These are phyloP conservation scores for Dromococcyx pavoninus DNA, from an alignment of 2,797 vertebrate genomes.

Conservation along the genomic window DNA sequence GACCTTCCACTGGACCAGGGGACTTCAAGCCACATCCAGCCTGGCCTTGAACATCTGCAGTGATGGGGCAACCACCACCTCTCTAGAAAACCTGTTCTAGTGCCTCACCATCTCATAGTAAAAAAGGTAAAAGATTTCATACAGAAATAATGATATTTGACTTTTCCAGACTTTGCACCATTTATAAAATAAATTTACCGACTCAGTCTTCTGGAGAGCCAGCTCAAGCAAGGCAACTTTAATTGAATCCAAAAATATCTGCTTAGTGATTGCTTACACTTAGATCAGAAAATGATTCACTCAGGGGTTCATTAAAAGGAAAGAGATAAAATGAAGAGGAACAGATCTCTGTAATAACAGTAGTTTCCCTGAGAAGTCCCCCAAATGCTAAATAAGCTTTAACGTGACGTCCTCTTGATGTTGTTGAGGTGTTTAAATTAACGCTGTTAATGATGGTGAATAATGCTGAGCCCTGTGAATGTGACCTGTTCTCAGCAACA, in stretches of 20 bases:
- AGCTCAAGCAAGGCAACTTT: fast-evolving
- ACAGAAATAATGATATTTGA: not conserved
- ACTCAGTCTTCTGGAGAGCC: not conserved
- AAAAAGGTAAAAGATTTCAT: not conserved
- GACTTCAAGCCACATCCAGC: too few species aligned
- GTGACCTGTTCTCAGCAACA: not conserved
- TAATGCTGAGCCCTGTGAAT: not conserved
- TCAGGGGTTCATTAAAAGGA: fast-evolving
- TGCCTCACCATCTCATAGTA: too few species aligned
- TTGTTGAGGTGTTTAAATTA: not conserved
- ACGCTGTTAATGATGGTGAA: not conserved
- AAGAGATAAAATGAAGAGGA: not conserved
- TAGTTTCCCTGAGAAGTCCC: not conserved
- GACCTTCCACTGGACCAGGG: too few species aligned
- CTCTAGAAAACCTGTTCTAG: too few species aligned
- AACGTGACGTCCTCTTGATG: not conserved
- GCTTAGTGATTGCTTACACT: not conserved
- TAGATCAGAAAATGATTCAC: fast-evolving
- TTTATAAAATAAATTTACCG: not conserved
- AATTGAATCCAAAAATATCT: not conserved
- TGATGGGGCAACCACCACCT: too few species aligned
- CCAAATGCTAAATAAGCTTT: not conserved
- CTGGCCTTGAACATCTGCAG: too few species aligned
- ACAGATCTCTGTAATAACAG: not conserved
- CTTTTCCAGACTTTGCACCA: not conserved